Evolutionary conservation across 1,140 invertebrate genomes (phyloP).

Genomic region (Saccostrea cuccullata): DNA sequence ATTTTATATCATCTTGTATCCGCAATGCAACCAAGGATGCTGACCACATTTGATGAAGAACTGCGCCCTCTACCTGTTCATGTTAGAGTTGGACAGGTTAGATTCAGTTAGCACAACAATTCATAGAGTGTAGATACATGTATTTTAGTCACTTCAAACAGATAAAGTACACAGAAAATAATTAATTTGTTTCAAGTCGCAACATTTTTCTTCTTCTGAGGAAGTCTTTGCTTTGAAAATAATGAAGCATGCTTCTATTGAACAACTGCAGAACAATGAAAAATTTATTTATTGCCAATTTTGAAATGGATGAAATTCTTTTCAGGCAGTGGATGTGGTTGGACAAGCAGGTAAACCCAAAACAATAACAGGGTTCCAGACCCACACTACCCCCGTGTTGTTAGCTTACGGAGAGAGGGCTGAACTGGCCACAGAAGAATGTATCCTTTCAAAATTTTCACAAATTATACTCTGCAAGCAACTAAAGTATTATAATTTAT

Average conservation of each 20-base stretch:
- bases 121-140: no score
- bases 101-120: no score
- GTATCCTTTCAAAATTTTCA: constrained; percentile 75
- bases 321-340: constrained; percentile 97
- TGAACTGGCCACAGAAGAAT: constrained; percentile 99
- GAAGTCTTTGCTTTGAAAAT: no score
- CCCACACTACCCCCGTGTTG: constrained; percentile 98
- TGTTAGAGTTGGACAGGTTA: constrained; percentile 96
- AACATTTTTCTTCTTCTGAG: no score
- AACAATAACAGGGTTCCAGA: constrained; percentile 99
- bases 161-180: no score
- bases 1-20: constrained; percentile 96
- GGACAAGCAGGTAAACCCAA: constrained; percentile 99
- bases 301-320: background rate
- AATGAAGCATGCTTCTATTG: no score
- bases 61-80: constrained; percentile 95
- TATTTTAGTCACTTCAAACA: no score
- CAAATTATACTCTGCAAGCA: no score
- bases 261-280: no score
- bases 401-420: constrained; percentile 98
- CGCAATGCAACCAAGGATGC: constrained; percentile 99
- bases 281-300: no score
- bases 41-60: constrained; percentile 99
- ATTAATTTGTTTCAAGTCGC: no score
- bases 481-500: no score